A percentile compares a stretch with the other conserved stretches of the same genome.
These are phyloP conservation scores for Melolontha melolontha DNA, from an alignment of 2,888 invertebrate genomes.

Conservation along the genomic window DNA sequence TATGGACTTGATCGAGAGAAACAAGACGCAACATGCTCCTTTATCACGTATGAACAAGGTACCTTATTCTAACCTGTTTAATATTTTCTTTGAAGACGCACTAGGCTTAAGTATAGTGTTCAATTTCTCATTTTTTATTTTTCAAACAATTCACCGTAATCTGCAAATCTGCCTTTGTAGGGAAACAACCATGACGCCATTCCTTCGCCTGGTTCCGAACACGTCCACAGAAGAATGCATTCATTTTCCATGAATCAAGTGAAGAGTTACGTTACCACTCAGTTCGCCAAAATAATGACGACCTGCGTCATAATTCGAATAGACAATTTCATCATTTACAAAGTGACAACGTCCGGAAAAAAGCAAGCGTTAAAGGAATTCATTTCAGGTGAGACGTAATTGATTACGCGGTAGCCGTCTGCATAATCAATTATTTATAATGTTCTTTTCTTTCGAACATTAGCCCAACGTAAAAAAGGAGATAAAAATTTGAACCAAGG, in stretches of 20 bases:
- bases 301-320: constrained; percentile 90
- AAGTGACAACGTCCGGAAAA: constrained; percentile 81
- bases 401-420: not conserved
- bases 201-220: constrained; percentile 35
- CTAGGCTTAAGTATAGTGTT: too few species aligned
- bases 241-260: constrained; percentile 65
- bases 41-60: constrained; percentile 61
- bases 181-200: constrained; percentile 30
- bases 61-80: not conserved
- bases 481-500: constrained; percentile 50
- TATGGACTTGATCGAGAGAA: constrained; percentile 80
- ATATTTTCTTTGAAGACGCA: too few species aligned
- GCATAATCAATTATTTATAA: constrained; percentile 27
- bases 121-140: not conserved
- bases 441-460: constrained; percentile 52
- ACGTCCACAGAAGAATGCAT: constrained; percentile 25
- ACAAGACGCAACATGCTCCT: constrained; percentile 67
- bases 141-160: not conserved
- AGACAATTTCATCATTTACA: constrained; percentile 91
- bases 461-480: constrained; percentile 72
- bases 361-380: constrained; percentile 85
- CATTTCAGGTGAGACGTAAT: constrained; percentile 71
- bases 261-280: constrained; percentile 76
- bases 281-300: constrained; percentile 90
- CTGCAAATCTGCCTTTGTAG: not conserved